Conservation (phyloP, 2,888 invertebrate genomes). For the Empis stercorea region DNA sequence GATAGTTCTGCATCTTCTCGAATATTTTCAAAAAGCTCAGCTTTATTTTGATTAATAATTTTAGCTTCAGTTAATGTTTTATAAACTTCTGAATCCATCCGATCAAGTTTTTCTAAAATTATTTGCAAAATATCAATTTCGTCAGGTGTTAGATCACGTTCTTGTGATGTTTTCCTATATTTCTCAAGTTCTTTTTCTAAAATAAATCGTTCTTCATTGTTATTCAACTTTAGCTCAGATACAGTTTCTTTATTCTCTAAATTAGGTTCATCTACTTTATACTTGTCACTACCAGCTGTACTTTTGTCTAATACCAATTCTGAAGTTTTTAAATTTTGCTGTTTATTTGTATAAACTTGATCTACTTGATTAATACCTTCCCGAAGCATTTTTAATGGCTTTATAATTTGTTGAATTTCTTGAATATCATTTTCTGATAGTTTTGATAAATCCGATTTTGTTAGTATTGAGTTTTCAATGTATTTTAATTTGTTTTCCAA, state of each 20-base stretch:
- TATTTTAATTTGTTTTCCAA: slow-evolving; percentile 7
- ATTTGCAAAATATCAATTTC: slow-evolving; percentile 35
- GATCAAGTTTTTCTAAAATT: slow-evolving; percentile 40
- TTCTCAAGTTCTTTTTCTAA: slow-evolving; percentile 1
- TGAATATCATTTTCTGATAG: slow-evolving; percentile 13
- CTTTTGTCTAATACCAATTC: too few relatives aligned
- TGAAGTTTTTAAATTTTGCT: too few relatives aligned
- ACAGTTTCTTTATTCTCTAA: too few relatives aligned
- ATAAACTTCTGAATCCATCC: slow-evolving; percentile 42
- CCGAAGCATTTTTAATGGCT: slow-evolving; percentile 21
- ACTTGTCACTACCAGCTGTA: too few relatives aligned
- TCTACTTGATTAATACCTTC: neutral
- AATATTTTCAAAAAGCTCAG: slow-evolving; percentile 11
- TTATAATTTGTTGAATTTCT: slow-evolving; percentile 21
- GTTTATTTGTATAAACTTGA: neutral
- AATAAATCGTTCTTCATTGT: neutral
- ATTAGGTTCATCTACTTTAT: too few relatives aligned
- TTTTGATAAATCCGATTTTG: slow-evolving; percentile 3
- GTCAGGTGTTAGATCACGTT: slow-evolving; percentile 35
- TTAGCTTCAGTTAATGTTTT: slow-evolving; percentile 32
- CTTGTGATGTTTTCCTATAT: slow-evolving; percentile 23
- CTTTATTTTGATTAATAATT: slow-evolving; percentile 13
- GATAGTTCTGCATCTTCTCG: slow-evolving; percentile 37
- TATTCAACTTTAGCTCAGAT: neutral
- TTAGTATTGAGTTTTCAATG: slow-evolving; percentile 4